Percentiles rank a stretch among this genome's conserved stretches.
phyloP scores from a whole-genome alignment of 2,113 vertebrate species.

The Proterorhinus semilunaris region DNA sequence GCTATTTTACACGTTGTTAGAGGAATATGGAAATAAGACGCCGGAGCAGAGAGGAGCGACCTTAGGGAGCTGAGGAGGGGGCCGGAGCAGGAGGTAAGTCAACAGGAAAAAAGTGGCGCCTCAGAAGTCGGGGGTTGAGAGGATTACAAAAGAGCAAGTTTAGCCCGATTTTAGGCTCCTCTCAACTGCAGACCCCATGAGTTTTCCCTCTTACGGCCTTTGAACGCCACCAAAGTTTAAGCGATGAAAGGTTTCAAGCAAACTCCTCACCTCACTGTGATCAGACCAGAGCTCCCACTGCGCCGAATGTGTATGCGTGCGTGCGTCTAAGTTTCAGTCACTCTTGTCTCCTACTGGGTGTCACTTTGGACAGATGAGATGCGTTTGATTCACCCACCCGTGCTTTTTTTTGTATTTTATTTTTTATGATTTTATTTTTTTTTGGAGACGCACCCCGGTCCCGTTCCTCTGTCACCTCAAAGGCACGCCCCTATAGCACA shows the following conservation, averaged over 20 bases:
- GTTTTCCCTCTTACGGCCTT: conserved; percentile 47
- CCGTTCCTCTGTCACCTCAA: conserved; percentile 67
- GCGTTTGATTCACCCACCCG: conserved; percentile 63
- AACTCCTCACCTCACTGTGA: conserved; percentile 55
- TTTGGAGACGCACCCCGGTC: conserved; percentile 55
- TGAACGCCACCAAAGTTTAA: conserved; percentile 54
- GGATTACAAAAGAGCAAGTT: conserved; percentile 54
- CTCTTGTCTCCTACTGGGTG: conserved; percentile 57
- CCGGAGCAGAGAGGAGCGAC: conserved; percentile 38
- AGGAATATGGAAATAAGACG: conserved; percentile 45
- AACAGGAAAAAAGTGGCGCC: conserved; percentile 28
- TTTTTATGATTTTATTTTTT: conserved; percentile 34
- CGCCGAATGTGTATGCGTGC: conserved; percentile 25
- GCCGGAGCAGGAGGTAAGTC: conserved; percentile 43
- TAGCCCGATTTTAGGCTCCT: conserved; percentile 58
- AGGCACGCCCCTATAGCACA: conserved; percentile 30
- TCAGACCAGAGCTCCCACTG: conserved; percentile 45
- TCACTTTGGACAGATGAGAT: conserved; percentile 69
- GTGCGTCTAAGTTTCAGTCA: conserved; percentile 52
- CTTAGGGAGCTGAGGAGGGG: conserved; percentile 32
- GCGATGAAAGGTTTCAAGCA: conserved; percentile 47
- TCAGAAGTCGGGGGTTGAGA: conserved; percentile 40
- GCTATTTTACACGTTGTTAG: conserved; percentile 50
- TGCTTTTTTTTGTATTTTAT: neutral
- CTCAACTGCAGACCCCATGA: conserved; percentile 54